Percentiles rank a stretch among this genome's conserved stretches.
phyloP scores from a whole-genome alignment of 2,888 invertebrate genomes.

The Petrophora chlorosata region DNA sequence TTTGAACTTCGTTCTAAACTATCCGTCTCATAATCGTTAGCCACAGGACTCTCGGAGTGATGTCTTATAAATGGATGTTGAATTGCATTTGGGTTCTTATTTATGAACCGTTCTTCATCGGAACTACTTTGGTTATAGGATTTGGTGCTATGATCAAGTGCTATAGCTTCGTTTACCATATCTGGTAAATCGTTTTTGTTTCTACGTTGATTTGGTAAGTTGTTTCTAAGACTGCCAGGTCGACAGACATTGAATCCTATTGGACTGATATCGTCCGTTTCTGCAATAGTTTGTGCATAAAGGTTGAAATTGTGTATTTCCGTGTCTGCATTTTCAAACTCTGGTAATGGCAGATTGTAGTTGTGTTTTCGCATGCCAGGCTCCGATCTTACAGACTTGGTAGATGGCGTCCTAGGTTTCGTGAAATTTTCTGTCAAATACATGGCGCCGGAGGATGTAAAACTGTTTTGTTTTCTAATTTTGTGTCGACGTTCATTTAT shows the following conservation, averaged over 20 bases:
- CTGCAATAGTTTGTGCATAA: constrained; percentile 60
- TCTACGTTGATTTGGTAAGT: constrained; percentile 49
- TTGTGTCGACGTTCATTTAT: constrained; percentile 51
- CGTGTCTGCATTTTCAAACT: constrained; percentile 55
- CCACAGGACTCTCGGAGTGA: constrained; percentile 66
- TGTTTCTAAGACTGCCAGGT: constrained; percentile 53
- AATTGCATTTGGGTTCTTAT: constrained; percentile 41
- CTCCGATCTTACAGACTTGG: constrained; percentile 75
- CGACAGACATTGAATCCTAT: constrained; percentile 57
- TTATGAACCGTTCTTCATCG: constrained; percentile 71
- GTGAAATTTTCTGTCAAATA: constrained; percentile 54
- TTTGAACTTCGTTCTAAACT: constrained; percentile 86
- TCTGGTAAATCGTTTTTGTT: constrained; percentile 81
- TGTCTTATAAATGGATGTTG: constrained; percentile 60
- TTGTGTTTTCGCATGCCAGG: constrained; percentile 58
- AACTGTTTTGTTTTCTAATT: constrained; percentile 69
- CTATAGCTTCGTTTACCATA: constrained; percentile 87
- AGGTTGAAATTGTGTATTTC: constrained; percentile 50
- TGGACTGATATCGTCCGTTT: constrained; percentile 61
- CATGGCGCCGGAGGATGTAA: constrained; percentile 56
- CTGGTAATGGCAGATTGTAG: constrained; percentile 73
- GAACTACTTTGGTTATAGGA: constrained; percentile 69
- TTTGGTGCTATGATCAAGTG: constrained; percentile 76
- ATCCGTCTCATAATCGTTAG: constrained; percentile 88
- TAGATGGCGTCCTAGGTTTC: constrained; percentile 57